A percentile compares a stretch with the other conserved stretches of the same genome.
Conservation (phyloP, 2,888 invertebrate species). For the Mayetiola destructor region DNA sequence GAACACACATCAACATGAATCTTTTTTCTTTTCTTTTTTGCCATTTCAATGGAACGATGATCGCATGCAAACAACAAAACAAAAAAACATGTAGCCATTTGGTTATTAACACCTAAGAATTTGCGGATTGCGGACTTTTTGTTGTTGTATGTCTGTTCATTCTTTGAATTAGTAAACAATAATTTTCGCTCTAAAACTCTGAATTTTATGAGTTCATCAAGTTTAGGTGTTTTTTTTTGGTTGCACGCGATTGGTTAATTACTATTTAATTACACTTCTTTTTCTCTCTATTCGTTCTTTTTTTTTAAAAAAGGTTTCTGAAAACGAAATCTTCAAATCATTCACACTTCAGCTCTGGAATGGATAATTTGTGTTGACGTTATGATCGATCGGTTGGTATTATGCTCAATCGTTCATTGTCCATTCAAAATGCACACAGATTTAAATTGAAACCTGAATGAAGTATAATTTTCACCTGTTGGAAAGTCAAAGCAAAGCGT, state of each 20-base stretch:
- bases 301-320: neutral
- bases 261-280: constrained; percentile 10
- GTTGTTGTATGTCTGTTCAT: no score
- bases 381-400: constrained; percentile 1
- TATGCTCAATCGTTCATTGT: neutral
- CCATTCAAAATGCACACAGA: neutral
- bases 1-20: no score
- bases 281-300: no score
- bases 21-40: neutral
- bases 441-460: neutral
- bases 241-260: constrained; percentile 8
- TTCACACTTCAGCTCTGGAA: neutral
- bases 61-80: no score
- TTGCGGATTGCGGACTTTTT: neutral
- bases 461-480: neutral
- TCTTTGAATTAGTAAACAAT: constrained; percentile 10
- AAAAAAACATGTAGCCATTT: constrained; percentile 4
- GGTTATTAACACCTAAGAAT: neutral
- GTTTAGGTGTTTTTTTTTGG: no score
- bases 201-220: constrained; percentile 7
- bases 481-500: no score
- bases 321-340: neutral
- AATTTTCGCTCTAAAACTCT: constrained; percentile 6
- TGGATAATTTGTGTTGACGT: constrained; percentile 1
- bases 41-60: no score